phyloP scores from a whole-genome alignment of 2,888 invertebrate species.

The Synanthedon vespiformis region DNA sequence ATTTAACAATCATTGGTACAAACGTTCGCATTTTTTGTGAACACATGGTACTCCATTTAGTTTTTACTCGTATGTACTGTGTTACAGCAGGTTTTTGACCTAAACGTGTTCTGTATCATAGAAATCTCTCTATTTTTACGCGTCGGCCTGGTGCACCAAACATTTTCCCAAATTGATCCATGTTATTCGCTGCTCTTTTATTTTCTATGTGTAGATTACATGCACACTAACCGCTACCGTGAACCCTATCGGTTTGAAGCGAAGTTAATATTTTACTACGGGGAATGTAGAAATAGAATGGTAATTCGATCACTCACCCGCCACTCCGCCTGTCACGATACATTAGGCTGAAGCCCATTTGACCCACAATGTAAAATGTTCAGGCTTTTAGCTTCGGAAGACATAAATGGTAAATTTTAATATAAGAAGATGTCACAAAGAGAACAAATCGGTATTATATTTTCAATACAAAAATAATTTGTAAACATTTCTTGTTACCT shows the following conservation, averaged over 20 bases:
- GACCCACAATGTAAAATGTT: not conserved
- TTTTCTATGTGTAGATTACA: not conserved
- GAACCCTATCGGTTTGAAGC: not conserved
- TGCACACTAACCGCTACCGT: not conserved
- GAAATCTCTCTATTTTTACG: not conserved
- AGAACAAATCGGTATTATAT: too few species aligned
- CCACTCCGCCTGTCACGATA: slow-evolving; percentile 2
- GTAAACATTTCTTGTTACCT: too few species aligned
- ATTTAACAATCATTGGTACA: not conserved
- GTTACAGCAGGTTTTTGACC: not conserved
- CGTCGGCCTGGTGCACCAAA: not conserved
- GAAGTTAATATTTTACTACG: slow-evolving; percentile 3
- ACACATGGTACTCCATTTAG: not conserved
- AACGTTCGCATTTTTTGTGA: too few species aligned
- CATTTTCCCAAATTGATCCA: not conserved
- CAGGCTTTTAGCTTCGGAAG: not conserved
- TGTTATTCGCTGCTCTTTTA: not conserved
- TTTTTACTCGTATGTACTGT: not conserved
- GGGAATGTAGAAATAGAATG: slow-evolving; percentile 1
- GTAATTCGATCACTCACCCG: slow-evolving; percentile 3
- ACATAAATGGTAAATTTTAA: too few species aligned
- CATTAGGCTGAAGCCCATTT: not conserved
- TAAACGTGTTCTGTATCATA: not conserved
- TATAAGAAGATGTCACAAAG: too few species aligned
- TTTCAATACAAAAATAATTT: too few species aligned